Base-by-base conservation (phyloP, 2,797 vertebrate genomes). In the Melanotaenia nigrans region DNA sequence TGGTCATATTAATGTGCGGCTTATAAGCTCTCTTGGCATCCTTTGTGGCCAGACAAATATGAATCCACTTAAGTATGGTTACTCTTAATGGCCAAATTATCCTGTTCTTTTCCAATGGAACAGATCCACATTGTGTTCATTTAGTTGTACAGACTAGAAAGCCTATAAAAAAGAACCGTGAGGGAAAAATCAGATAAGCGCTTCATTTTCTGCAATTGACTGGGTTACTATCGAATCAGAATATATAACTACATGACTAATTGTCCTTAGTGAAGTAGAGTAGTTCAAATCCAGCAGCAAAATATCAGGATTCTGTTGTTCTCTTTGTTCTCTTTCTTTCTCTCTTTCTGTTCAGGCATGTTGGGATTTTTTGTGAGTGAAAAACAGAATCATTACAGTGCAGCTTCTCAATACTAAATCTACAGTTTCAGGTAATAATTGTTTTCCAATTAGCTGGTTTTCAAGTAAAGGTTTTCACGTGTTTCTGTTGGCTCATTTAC, bases 1-100 rank as follows among this genome's bases (percentile, higher is more conserved):
- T 83, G 93, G 93, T 89, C 65, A 71, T 89, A 90, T 89, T 86
- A 91, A 85, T 88, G 90, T 91, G 92, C 53, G 73, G 89, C 84
- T 89, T 85, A 88, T 89, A 78, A 87, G 83, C 85, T 84, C 53
- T 28, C 66, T 30, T 61, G 55, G 81, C 76, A 83, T 91, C 83
- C 81, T 92, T 90, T 92, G 90, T 89, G 89, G 91, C 67, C 82
- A 85, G 82, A 83, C 85, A 85, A 88, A 90, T 83, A 88, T 77
- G 77, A 92, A 88, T 87, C 85, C 80, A 83, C 83, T 90, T 86
- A 82, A 90, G 73, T 84, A 79, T 58, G 73, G 69, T 57, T 74
- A 79, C 83, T 73, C 87, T 86, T 90, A 90, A 89, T 88, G 84
- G 84, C 68, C 73, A 67, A 38, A 78, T 75, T 73, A 69, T 47